Evolutionary conservation across 2,888 invertebrate species (phyloP).

Genomic region (Heliconius ismenius): DNA sequence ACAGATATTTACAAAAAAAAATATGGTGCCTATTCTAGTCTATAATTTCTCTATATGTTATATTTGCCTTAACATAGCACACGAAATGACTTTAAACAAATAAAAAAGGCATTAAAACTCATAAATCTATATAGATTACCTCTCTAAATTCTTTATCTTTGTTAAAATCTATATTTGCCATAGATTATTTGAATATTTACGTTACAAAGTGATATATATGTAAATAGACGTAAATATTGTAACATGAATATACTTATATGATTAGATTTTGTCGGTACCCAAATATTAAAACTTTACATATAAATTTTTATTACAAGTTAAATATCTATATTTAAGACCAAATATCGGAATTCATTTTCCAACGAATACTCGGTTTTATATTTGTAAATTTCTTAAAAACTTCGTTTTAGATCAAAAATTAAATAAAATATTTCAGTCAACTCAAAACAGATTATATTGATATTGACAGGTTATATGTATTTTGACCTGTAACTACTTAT

Average conservation of each 20-base stretch:
- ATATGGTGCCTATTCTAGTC: background rate
- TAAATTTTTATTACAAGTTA: too few relatives aligned
- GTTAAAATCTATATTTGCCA: background rate
- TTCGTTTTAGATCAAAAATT: background rate
- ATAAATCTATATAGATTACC: background rate
- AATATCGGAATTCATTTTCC: background rate
- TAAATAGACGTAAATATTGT: background rate
- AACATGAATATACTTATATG: background rate
- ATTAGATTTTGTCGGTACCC: background rate
- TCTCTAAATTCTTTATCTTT: background rate
- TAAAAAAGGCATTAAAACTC: background rate
- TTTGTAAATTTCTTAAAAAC: background rate
- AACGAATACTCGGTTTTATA: background rate
- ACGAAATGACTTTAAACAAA: background rate
- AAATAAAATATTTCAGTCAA: background rate
- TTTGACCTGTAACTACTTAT: background rate
- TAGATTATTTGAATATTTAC: background rate
- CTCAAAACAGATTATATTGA: background rate
- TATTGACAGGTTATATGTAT: background rate
- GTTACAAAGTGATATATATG: background rate
- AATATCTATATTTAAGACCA: background rate
- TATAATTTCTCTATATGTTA: background rate
- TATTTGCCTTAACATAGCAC: slow-evolving; percentile 10
- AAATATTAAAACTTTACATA: background rate
- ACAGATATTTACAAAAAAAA: slow-evolving; percentile 18